A percentile compares a stretch with the other conserved stretches of the same genome.
Evolutionary conservation across 2,797 vertebrate genomes (phyloP).

Genomic region (Nothura maculosa): DNA sequence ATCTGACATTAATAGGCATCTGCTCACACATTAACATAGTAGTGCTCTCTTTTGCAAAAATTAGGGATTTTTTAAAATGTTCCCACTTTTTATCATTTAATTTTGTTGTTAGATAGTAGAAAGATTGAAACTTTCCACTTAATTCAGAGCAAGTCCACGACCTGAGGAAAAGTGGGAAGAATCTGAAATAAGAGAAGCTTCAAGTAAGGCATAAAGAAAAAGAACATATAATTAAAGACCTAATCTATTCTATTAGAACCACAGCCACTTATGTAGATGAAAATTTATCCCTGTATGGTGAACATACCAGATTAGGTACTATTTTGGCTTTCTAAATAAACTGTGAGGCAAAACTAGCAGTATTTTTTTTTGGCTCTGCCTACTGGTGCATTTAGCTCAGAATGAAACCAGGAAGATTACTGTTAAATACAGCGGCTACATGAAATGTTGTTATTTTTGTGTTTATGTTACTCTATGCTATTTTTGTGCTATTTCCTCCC

Average conservation of each 20-base stretch:
- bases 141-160: not conserved
- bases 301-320: not conserved
- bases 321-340: not conserved
- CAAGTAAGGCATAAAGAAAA: not conserved
- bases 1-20: not conserved
- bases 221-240: not conserved
- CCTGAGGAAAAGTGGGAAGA: slow-evolving; percentile 20
- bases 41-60: not conserved
- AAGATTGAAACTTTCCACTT: slow-evolving; percentile 57
- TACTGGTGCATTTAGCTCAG: not conserved
- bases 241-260: not conserved
- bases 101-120: not conserved
- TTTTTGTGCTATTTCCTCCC: not conserved
- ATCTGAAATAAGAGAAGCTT: slow-evolving; percentile 16
- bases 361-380: not conserved
- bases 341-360: not conserved
- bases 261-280: not conserved
- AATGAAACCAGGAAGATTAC: not conserved
- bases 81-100: not conserved
- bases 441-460: not conserved
- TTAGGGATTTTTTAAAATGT: not conserved
- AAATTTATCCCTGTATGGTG: not conserved
- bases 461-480: not conserved
- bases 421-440: not conserved
- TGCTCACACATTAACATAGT: not conserved